Conservation (phyloP, 30 jellyfish, hydroid and myxozoan species). For the Morbakka virulenta region DNA sequence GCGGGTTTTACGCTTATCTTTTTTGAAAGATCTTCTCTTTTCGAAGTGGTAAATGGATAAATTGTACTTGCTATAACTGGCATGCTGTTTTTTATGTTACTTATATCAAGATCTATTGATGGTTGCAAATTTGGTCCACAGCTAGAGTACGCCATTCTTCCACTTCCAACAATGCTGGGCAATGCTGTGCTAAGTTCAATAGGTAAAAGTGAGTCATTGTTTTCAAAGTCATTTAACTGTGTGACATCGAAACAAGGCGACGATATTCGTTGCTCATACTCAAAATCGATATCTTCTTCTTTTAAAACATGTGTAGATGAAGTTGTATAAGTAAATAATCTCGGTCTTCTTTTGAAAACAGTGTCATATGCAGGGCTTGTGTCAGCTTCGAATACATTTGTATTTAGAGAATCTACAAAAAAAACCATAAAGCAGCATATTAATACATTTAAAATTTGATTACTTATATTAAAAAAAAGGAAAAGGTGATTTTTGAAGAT, state of each 20-base stretch:
- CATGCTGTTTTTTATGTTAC: background rate
- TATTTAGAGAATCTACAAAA: slow-evolving; percentile 82
- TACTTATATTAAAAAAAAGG: too few relatives aligned
- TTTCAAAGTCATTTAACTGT: background rate
- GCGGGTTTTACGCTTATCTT: background rate
- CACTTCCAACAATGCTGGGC: background rate
- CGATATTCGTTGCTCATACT: slow-evolving; percentile 1
- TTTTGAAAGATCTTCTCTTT: background rate
- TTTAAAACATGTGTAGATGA: slow-evolving; percentile 39
- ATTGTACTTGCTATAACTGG: background rate
- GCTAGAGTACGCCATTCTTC: background rate
- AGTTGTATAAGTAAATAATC: slow-evolving; percentile 62
- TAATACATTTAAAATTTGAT: too few relatives aligned
- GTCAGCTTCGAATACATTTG: slow-evolving; percentile 90
- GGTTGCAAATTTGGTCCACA: background rate
- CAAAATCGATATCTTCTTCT: slow-evolving; percentile 69
- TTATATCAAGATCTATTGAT: background rate
- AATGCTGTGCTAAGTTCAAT: background rate
- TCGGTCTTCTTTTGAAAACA: slow-evolving; percentile 85
- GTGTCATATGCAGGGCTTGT: slow-evolving; percentile 79
- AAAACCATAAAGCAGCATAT: too few relatives aligned
- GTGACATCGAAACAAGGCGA: background rate
- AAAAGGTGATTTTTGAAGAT: too few relatives aligned
- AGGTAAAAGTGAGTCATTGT: background rate
- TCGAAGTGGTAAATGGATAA: background rate